A percentile compares a stretch with the other conserved stretches of the same genome.
Conservation (phyloP, 1,140 invertebrate species). For the Drosophila pseudoananassae region DNA sequence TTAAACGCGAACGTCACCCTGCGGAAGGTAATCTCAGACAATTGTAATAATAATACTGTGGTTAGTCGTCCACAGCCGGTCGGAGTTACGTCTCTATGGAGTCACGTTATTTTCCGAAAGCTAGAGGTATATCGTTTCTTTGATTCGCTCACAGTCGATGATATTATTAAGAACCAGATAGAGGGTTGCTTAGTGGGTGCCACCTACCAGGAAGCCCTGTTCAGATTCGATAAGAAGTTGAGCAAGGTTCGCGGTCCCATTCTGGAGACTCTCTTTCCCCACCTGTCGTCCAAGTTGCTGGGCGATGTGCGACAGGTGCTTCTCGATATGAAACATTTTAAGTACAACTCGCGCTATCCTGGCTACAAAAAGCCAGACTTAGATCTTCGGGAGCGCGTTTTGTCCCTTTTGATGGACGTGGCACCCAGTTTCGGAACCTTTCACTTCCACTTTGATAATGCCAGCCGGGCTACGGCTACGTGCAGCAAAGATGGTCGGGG, state of each 20-base stretch:
- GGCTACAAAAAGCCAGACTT: neutral
- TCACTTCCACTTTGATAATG: slow-evolving; percentile 30
- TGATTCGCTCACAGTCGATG: slow-evolving; percentile 11
- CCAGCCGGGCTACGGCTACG: slow-evolving; percentile 32
- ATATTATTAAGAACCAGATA: slow-evolving; percentile 42
- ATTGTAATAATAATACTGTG: slow-evolving; percentile 2
- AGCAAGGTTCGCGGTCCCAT: slow-evolving; percentile 44
- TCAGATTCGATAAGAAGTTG: slow-evolving; percentile 17
- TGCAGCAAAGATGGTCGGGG: slow-evolving; percentile 12
- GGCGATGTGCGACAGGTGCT: slow-evolving; percentile 41
- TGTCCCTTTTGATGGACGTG: slow-evolving; percentile 30
- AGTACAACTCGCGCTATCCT: slow-evolving; percentile 14
- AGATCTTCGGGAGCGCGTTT: slow-evolving; percentile 45
- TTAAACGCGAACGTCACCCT: slow-evolving; percentile 18
- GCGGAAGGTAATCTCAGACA: slow-evolving; percentile 53
- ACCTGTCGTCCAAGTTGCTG: slow-evolving; percentile 12
- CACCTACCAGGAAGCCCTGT: slow-evolving; percentile 41
- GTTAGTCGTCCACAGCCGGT: neutral
- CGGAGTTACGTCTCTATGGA: too few relatives aligned
- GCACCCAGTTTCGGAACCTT: slow-evolving; percentile 34
- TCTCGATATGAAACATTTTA: slow-evolving; percentile 31
- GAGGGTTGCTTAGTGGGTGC: slow-evolving; percentile 30
- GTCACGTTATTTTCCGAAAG: slow-evolving; percentile 28
- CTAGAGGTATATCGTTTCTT: slow-evolving; percentile 38
- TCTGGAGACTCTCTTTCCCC: slow-evolving; percentile 33